These are phyloP conservation scores for Limnephilus lunatus DNA, from an alignment of 2,888 invertebrate genomes.

Conservation along the genomic window DNA sequence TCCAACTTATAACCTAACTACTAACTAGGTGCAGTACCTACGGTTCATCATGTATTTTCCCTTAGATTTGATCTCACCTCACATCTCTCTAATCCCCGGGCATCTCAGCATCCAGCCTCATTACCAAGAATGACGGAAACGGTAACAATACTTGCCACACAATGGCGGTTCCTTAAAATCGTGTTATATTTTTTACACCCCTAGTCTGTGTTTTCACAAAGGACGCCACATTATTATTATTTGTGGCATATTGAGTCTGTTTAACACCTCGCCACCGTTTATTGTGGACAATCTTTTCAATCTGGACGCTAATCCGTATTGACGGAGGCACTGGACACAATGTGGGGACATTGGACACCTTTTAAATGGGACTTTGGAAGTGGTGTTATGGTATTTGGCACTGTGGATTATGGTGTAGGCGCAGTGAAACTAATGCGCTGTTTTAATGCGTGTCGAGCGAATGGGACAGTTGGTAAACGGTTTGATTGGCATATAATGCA, in stretches of 20 bases:
- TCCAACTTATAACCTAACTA: neutral
- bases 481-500: neutral
- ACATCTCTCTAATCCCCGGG: neutral
- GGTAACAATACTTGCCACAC: constrained; percentile 30
- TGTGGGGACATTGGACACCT: constrained; percentile 34
- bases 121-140: constrained; percentile 37
- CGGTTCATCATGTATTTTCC: neutral
- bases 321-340: constrained; percentile 26
- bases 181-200: constrained; percentile 49
- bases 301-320: constrained; percentile 38
- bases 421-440: neutral
- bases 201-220: constrained; percentile 22
- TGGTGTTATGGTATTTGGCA: neutral
- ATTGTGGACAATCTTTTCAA: constrained; percentile 26
- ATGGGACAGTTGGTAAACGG: neutral
- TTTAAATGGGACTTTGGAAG: neutral
- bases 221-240: constrained; percentile 50
- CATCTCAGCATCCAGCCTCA: neutral
- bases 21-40: neutral
- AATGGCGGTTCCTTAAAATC: constrained; percentile 57
- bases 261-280: constrained; percentile 31
- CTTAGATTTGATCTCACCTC: neutral
- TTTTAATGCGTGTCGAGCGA: neutral
- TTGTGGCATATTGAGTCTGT: constrained; percentile 54
- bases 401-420: neutral